Conservation (phyloP, 2,797 vertebrate genomes). For the Intellagama lesueurii region DNA sequence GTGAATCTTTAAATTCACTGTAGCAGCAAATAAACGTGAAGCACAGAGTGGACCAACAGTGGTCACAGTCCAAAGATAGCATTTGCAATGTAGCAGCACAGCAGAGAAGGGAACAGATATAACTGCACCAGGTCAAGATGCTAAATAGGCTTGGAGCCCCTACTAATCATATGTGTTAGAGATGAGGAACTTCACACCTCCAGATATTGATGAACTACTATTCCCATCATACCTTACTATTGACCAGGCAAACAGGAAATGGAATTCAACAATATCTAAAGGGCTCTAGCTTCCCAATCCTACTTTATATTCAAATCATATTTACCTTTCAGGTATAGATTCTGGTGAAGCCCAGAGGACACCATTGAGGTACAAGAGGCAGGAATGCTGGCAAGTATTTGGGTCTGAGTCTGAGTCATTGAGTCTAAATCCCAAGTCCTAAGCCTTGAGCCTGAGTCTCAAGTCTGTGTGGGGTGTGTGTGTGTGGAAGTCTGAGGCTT, state of each 20-base stretch:
- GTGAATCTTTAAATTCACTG: neutral
- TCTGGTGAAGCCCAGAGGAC: no score
- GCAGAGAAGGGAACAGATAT: neutral
- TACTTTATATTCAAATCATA: no score
- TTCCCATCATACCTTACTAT: no score
- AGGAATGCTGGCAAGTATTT: no score
- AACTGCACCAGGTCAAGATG: neutral
- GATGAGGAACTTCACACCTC: neutral
- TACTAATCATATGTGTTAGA: neutral
- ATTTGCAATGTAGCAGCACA: neutral
- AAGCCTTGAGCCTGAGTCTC: no score
- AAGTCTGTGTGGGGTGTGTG: no score
- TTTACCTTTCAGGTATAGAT: no score
- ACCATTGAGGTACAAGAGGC: no score
- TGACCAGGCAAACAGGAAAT: neutral
- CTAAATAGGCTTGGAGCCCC: neutral
- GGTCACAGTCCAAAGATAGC: neutral
- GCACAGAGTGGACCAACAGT: neutral
- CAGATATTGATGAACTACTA: neutral
- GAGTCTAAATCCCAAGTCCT: no score
- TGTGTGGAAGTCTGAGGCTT: no score
- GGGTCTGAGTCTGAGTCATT: no score
- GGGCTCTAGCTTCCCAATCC: neutral
- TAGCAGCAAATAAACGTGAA: conserved; percentile 1
- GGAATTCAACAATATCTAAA: neutral